Conservation (phyloP, 2,888 invertebrate genomes). For the Aquatica leii region DNA sequence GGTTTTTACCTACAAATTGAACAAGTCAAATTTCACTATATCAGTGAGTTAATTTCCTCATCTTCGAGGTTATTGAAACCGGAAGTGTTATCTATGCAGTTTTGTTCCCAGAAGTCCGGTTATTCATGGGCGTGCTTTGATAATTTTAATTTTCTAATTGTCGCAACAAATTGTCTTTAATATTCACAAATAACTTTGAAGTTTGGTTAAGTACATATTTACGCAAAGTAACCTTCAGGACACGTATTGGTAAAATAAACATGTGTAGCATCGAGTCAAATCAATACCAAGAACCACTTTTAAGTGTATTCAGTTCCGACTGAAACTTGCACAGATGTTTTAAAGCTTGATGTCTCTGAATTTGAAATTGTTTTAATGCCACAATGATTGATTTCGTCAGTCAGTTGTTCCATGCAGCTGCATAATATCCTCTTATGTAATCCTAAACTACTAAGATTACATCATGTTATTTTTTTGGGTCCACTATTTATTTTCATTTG, state of each 20-base stretch:
- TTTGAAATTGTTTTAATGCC: too few species aligned
- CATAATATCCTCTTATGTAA: too few species aligned
- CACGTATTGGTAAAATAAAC: neutral
- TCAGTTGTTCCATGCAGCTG: too few species aligned
- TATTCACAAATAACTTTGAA: too few species aligned
- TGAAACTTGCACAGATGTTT: too few species aligned
- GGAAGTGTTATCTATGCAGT: slow-evolving; percentile 57
- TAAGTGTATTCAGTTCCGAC: slow-evolving; percentile 1
- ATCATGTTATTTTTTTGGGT: too few species aligned
- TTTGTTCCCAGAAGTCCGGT: slow-evolving; percentile 55
- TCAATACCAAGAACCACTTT: neutral
- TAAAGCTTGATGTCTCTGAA: too few species aligned
- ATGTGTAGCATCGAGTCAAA: neutral
- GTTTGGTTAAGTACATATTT: too few species aligned
- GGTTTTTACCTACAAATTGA: neutral
- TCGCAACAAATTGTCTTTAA: neutral
- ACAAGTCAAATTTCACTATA: neutral
- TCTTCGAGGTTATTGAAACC: slow-evolving; percentile 59
- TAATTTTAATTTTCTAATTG: slow-evolving; percentile 27
- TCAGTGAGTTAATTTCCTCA: slow-evolving; percentile 38
- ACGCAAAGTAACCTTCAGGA: slow-evolving; percentile 3
- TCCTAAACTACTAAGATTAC: too few species aligned
- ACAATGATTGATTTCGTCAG: too few species aligned
- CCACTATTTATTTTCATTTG: too few species aligned
- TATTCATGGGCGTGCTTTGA: slow-evolving; percentile 47